Evolutionary conservation across 2,797 vertebrate species (phyloP).

Genomic region (Melanotaenia maccullochi): DNA sequence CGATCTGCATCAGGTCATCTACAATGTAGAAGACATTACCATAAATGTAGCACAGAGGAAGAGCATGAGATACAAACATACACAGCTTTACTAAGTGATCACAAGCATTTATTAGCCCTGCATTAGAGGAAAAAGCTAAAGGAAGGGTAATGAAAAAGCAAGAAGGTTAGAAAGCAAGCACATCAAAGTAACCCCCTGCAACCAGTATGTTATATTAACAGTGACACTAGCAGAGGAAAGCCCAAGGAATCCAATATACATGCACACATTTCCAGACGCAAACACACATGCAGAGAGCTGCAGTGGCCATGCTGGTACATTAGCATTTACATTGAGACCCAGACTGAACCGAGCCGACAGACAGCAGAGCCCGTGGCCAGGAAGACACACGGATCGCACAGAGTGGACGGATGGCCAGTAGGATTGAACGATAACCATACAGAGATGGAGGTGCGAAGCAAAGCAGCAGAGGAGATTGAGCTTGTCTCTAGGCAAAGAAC

Average conservation of each 20-base stretch:
- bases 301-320: slow-evolving; percentile 73
- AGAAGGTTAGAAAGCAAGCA: slow-evolving; percentile 74
- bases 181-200: slow-evolving; percentile 61
- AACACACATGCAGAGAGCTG: slow-evolving; percentile 57
- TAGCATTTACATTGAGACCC: slow-evolving; percentile 74
- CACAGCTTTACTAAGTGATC: slow-evolving; percentile 60
- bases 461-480: slow-evolving; percentile 63
- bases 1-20: slow-evolving; percentile 51
- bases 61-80: slow-evolving; percentile 58
- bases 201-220: slow-evolving; percentile 78
- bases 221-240: slow-evolving; percentile 72
- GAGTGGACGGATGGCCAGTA: slow-evolving; percentile 39
- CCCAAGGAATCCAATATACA: slow-evolving; percentile 71
- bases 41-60: slow-evolving; percentile 34
- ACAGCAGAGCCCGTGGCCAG: slow-evolving; percentile 43
- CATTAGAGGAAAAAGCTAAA: slow-evolving; percentile 41
- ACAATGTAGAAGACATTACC: slow-evolving; percentile 43
- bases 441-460: slow-evolving; percentile 62
- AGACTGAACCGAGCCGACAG: slow-evolving; percentile 61
- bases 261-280: slow-evolving; percentile 46
- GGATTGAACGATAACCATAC: slow-evolving; percentile 54
- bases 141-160: slow-evolving; percentile 42
- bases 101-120: slow-evolving; percentile 59
- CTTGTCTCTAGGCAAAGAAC: slow-evolving; percentile 73
- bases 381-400: slow-evolving; percentile 48